phyloP scores from a whole-genome alignment of 2,797 vertebrate genomes.

The Coranthus polyacanthus region DNA sequence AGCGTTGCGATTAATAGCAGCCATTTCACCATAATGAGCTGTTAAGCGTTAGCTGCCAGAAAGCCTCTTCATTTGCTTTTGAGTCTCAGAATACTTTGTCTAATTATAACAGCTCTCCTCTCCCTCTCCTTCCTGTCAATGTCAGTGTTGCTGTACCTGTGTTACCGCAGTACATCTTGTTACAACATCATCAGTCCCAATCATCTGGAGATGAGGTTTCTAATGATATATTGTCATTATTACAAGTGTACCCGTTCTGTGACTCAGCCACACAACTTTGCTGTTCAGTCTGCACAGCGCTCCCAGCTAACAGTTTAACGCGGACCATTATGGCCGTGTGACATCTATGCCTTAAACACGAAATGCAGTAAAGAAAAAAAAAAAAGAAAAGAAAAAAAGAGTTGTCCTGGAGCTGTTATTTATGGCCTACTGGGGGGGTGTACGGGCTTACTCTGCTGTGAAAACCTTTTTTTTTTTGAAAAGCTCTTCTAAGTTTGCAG shows the following conservation, averaged over 20 bases:
- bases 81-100: constrained; percentile 71
- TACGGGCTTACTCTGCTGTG: background rate
- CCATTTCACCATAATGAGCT: constrained; percentile 82
- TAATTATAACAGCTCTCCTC: constrained; percentile 71
- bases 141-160: constrained; percentile 41
- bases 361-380: constrained; percentile 9
- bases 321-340: constrained; percentile 9
- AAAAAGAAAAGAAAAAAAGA: constrained; percentile 18
- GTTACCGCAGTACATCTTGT: constrained; percentile 51
- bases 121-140: constrained; percentile 45
- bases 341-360: constrained; percentile 8
- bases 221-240: constrained; percentile 33
- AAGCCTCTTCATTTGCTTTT: constrained; percentile 75
- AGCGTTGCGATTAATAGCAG: constrained; percentile 79
- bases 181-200: constrained; percentile 61
- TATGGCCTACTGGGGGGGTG: background rate
- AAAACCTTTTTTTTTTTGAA: constrained; percentile 16
- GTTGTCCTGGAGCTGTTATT: constrained; percentile 19
- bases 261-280: constrained; percentile 4
- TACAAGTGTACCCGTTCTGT: constrained; percentile 16
- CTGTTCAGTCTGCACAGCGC: background rate
- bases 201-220: constrained; percentile 32
- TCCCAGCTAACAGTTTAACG: constrained; percentile 12
- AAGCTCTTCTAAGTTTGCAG: constrained; percentile 2
- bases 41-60: constrained; percentile 76